Percentiles rank a stretch among this genome's conserved stretches.
Conservation (phyloP, 2,888 invertebrate genomes). For the Agrotis exclamationis region DNA sequence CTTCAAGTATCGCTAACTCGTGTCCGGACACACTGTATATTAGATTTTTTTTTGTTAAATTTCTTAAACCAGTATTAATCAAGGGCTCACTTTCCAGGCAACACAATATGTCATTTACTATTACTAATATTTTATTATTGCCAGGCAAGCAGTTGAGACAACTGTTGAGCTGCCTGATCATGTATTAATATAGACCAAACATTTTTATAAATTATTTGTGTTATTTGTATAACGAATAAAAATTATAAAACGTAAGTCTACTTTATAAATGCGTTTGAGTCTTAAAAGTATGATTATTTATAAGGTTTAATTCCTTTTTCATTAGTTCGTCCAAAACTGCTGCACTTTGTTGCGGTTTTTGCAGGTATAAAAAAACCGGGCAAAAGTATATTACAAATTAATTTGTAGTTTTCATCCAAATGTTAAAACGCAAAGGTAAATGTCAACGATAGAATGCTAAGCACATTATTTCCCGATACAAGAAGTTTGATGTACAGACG, state of each 20-base stretch:
- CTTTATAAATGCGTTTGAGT: slow-evolving; percentile 46
- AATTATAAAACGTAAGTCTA: slow-evolving; percentile 11
- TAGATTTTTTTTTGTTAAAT: neutral
- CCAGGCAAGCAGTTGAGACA: too few species aligned
- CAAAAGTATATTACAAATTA: neutral
- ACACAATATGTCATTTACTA: slow-evolving; percentile 22
- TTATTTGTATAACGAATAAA: slow-evolving; percentile 2
- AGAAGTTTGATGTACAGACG: neutral
- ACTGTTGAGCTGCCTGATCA: too few species aligned
- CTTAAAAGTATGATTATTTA: slow-evolving; percentile 16
- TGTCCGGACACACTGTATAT: too few species aligned
- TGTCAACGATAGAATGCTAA: neutral
- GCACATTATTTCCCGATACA: neutral
- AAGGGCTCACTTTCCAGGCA: slow-evolving; percentile 13
- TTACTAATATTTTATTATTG: slow-evolving; percentile 1
- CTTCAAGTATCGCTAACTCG: too few species aligned
- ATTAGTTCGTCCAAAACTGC: neutral
- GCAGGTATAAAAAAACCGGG: neutral
- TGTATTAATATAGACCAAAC: neutral
- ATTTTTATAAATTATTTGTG: neutral
- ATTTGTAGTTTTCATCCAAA: neutral
- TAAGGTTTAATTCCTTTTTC: neutral
- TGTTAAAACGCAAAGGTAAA: neutral
- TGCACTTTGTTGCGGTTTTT: neutral
- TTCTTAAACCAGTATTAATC: neutral